Evolutionary conservation across 2,888 invertebrate genomes (phyloP), one percentile per base, ranked within the genome.

Genomic region (Odontomyia ornata): DNA sequence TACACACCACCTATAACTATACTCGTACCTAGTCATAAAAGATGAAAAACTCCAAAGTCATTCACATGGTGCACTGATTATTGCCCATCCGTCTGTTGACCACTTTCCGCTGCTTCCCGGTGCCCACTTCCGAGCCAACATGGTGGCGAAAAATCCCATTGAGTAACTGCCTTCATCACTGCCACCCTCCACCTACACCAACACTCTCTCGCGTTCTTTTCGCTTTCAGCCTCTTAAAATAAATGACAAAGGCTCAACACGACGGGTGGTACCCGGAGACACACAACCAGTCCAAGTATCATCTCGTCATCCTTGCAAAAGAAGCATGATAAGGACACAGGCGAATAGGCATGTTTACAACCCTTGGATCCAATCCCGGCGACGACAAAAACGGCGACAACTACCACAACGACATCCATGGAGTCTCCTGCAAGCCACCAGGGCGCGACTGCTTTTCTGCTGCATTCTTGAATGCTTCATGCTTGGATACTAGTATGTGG

Each of bases 1-100:
- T 36, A 36, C 9, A 36, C 3, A 36, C 36, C 36, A 36, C 36
- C 36, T 36, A n/a, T n/a, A 3, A 36, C 36, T 36, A 36, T n/a
- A 36, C 36, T 5, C 9, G 36, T 52, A 52, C 52, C n/a, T n/a
- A n/a, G n/a, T n/a, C n/a, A 56, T n/a, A 56, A 56, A 56, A 56
- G 21, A 60, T 21, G 27, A 60, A 25, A 60, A 60, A 21, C 23
- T n/a, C 60, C 27, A 60, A 60, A 60, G 25, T 60, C 60, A 60
- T 52, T 52, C 52, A 52, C 52, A n/a, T 52, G 15, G n/a, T 15
- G 52, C 52, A 52, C 52, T 9, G 52, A 52, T 52, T 52, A 52
- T 52, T 52, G 52, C 15, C 52, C 18, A 18, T 52, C 15, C n/a
- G 7, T 52, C 52, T 52, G 3, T 18, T 52, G 52, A n/a, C 52